A percentile compares a stretch with the other conserved stretches of the same genome.
phyloP scores from a whole-genome alignment of 2,888 invertebrate species.

The Timema podura region DNA sequence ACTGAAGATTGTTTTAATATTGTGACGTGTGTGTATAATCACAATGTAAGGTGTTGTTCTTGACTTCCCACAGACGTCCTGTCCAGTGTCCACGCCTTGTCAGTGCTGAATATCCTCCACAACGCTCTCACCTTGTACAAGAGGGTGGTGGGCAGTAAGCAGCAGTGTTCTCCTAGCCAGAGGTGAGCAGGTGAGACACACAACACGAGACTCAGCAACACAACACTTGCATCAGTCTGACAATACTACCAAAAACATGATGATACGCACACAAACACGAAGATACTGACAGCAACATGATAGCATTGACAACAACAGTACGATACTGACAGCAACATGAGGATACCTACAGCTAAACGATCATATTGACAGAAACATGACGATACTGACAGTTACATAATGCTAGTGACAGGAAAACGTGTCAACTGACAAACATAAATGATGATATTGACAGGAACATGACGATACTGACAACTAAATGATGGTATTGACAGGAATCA shows the following conservation, averaged over 20 bases:
- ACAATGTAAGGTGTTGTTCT: no score
- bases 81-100: constrained; percentile 46
- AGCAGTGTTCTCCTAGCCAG: constrained; percentile 57
- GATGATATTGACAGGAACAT: no score
- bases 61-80: constrained; percentile 38
- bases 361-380: no score
- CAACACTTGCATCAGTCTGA: constrained; percentile 1
- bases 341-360: no score
- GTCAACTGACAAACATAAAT: no score
- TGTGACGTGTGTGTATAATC: no score
- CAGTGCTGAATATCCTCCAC: constrained; percentile 53
- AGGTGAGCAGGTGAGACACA: constrained; percentile 43
- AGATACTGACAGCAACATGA: background rate
- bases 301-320: background rate
- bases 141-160: constrained; percentile 54
- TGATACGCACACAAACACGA: background rate
- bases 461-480: no score
- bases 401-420: no score
- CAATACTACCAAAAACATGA: background rate
- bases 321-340: no score
- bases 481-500: no score
- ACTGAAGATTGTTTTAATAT: no score
- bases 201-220: background rate
- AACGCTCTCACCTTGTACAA: constrained; percentile 59
- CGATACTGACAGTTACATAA: no score